Base-by-base conservation (phyloP, 2,888 invertebrate species). In the Phyllotreta cruciferae region DNA sequence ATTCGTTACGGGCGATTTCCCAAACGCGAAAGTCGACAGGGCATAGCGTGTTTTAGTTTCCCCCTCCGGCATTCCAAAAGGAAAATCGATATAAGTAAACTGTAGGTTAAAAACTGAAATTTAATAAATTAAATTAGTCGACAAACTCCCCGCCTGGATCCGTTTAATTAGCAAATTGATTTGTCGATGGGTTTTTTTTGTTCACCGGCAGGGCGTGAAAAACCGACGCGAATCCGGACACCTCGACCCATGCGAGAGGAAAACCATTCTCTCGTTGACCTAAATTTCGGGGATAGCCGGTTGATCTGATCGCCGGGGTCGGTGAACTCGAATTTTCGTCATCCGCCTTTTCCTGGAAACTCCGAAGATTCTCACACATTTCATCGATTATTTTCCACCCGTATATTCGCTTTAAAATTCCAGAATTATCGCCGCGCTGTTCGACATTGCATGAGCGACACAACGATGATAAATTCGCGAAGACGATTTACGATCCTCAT, bases 21-120 rank as follows among this genome's bases (percentile, higher is more conserved):
- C 36, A 24, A 24, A 35, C 11, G 49, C 14, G 49, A 49, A 10
- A 14, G 42, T 39, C 41, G 24, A 55, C 42, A 9, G 39, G 39
- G 39, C 10, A 55, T 54, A 54, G 54, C 54, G 41, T 54, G 54
- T 37, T 56, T 45, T 36, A 37, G 35, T 56, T 56, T 56, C 41
- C 45, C 56, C 56, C 56, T 44, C 56, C 36, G 45, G 8, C 36
- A 37, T 13, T 56, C 47, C 11, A 14, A 56, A 56, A 47, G 56
- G 56, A 56, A 56, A 56, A 56, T 56, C 56, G 56, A 56, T 56
- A 56, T 47, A 9, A 47, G 42, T 36, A 47, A 52, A 52, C 37
- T 10, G 45, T 37, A 47, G 47, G 56, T 56, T 56, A 56, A 56
- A 47, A 56, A 52, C 52, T 47, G 7, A 56, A 56, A 47, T 38